These are phyloP conservation scores for Papilio machaon DNA, from an alignment of 1,140 invertebrate genomes.

Conservation along the genomic window DNA sequence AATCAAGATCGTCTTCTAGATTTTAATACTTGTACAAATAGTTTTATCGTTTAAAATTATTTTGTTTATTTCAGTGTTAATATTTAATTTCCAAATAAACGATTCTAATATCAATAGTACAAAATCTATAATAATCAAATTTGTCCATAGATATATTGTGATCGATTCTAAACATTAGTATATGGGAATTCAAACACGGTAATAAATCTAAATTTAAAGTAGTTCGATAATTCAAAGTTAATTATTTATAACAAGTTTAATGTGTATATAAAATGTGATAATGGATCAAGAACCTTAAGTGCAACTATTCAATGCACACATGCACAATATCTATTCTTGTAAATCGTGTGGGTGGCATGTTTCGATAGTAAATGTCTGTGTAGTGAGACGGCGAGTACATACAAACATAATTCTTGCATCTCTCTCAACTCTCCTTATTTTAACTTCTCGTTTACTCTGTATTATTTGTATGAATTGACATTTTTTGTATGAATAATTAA, in stretches of 20 bases:
- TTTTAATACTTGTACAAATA: conserved; percentile 23
- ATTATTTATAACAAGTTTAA: not conserved
- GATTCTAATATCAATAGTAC: not conserved
- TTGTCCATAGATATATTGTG: no score
- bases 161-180: no score
- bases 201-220: not conserved
- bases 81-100: not conserved
- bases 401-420: not conserved
- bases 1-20: not conserved
- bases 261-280: not conserved
- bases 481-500: no score
- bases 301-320: not conserved
- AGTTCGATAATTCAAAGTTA: not conserved
- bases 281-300: not conserved
- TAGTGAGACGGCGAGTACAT: not conserved
- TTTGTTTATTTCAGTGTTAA: not conserved
- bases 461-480: no score
- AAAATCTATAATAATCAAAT: no score
- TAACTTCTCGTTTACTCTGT: no score
- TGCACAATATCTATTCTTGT: not conserved
- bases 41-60: not conserved
- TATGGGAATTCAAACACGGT: not conserved
- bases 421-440: no score
- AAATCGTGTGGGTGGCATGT: not conserved
- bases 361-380: not conserved